These are phyloP conservation scores for Lynx canadensis DNA, from an alignment of 2,113 vertebrate genomes.

Conservation along the genomic window DNA sequence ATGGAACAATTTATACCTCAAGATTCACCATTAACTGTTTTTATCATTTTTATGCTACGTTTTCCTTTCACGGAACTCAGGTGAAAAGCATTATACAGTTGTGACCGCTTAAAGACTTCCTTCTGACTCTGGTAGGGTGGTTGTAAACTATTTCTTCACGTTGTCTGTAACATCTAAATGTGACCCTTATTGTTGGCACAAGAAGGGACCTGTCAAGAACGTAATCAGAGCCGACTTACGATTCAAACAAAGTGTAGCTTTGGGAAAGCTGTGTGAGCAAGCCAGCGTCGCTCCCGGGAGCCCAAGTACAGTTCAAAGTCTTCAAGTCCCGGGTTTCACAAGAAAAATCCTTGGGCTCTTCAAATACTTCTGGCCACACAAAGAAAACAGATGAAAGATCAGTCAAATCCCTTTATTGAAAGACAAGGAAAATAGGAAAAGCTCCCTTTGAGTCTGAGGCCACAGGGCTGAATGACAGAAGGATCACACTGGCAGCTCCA, in stretches of 20 bases:
- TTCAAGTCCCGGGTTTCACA: slow-evolving; percentile 85
- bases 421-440: neutral
- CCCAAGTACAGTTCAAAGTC: slow-evolving; percentile 84
- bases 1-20: neutral
- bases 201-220: neutral
- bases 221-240: slow-evolving; percentile 71
- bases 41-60: neutral
- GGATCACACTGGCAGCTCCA: too few species aligned
- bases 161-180: neutral
- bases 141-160: neutral
- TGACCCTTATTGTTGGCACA: neutral
- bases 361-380: slow-evolving; percentile 80
- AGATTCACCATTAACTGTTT: neutral
- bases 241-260: slow-evolving; percentile 77
- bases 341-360: slow-evolving; percentile 81
- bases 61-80: neutral
- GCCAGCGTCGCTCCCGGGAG: slow-evolving; percentile 58
- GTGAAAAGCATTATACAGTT: neutral
- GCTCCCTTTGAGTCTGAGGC: neutral
- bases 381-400: neutral
- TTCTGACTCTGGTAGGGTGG: neutral
- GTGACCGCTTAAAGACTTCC: neutral
- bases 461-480: neutral
- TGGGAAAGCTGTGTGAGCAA: neutral
- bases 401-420: neutral